Percentiles rank a stretch among this genome's conserved stretches.
Evolutionary conservation across 2,113 vertebrate species (phyloP).

Genomic region (Lipophrys pholis): DNA sequence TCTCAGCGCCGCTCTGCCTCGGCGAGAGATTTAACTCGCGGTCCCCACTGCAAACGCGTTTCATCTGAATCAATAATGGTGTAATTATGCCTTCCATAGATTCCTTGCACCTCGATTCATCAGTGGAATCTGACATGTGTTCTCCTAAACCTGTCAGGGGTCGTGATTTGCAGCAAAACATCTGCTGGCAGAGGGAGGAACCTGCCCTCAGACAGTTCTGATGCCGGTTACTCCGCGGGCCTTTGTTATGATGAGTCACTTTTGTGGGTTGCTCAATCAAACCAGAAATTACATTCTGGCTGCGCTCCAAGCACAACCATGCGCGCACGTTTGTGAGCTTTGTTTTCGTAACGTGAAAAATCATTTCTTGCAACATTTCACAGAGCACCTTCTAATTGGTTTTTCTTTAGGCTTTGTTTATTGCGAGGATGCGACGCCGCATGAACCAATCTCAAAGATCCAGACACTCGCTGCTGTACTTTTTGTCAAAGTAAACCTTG

Average conservation of each 20-base stretch:
- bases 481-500: background rate
- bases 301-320: conserved; percentile 28
- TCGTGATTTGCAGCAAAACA: conserved; percentile 66
- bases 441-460: background rate
- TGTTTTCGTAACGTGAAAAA: conserved; percentile 37
- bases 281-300: conserved; percentile 64
- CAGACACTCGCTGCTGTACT: background rate
- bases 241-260: conserved; percentile 71
- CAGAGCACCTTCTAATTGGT: conserved; percentile 26
- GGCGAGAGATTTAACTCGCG: conserved; percentile 44
- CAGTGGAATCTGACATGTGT: conserved; percentile 71
- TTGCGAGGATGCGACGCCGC: background rate
- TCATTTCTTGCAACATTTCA: conserved; percentile 27
- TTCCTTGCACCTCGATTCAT: conserved; percentile 62
- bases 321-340: conserved; percentile 30
- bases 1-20: conserved; percentile 36
- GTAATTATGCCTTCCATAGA: conserved; percentile 69
- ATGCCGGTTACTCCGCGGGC: conserved; percentile 61
- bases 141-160: conserved; percentile 65
- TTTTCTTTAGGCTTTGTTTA: conserved; percentile 25
- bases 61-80: conserved; percentile 70
- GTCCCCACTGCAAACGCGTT: conserved; percentile 44
- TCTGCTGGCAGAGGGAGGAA: conserved; percentile 60
- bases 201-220: conserved; percentile 50
- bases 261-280: conserved; percentile 67